phyloP scores from a whole-genome alignment of 2,797 vertebrate species.

The Galago senegalensis region DNA sequence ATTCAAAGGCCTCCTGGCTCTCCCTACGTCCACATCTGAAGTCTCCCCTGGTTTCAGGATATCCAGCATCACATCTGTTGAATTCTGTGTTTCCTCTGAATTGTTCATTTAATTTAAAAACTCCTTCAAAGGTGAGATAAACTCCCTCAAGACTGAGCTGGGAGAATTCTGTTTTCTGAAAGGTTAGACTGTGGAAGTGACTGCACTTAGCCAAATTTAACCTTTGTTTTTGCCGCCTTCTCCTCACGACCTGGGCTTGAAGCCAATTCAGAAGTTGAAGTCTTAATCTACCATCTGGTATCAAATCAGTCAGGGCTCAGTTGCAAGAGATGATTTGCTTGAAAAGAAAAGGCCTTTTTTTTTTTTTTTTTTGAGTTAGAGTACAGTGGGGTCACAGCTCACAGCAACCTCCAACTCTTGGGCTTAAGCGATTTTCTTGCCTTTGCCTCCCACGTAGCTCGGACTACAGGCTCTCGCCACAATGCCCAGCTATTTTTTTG shows the following conservation, averaged over 20 bases:
- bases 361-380: background rate
- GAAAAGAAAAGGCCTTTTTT: background rate
- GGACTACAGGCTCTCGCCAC: no score
- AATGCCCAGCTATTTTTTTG: no score
- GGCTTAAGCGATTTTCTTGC: no score
- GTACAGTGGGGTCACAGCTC: no score
- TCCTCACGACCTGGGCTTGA: background rate
- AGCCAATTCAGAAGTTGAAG: background rate
- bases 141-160: background rate
- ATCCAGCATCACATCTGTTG: background rate
- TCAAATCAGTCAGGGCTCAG: background rate
- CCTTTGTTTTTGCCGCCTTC: background rate
- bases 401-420: no score
- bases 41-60: background rate
- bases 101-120: background rate
- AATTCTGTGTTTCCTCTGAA: background rate
- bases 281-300: background rate
- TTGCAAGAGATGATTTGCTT: conserved; percentile 13
- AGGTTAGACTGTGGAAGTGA: background rate
- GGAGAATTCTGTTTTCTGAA: background rate
- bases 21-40: background rate
- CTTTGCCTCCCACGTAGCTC: no score
- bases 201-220: background rate
- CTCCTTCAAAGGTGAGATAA: background rate
- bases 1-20: background rate